Base-by-base conservation (phyloP, 2,888 invertebrate species). In the Pristionchus exspectatus region DNA sequence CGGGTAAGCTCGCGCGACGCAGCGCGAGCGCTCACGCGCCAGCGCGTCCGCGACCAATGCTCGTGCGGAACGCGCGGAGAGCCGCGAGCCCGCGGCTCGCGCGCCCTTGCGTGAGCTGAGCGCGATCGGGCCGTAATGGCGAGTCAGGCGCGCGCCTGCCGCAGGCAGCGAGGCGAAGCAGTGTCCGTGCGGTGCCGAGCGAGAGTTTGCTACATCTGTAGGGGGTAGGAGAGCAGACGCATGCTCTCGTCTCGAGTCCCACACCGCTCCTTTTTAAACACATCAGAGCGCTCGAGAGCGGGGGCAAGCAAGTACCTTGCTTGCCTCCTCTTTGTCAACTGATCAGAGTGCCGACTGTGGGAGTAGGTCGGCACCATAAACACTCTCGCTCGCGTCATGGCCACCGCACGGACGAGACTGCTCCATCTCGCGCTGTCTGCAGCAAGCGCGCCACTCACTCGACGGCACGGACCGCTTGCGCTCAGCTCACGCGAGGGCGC, bases 11-110 rank as follows among this genome's bases (percentile, higher is more conserved):
- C n/a, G 27, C 66, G 66, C 66, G 56, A 56, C 56, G 56, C 56
- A 56, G 56, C 56, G 56, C 56, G 18, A 56, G 56, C 56, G 66
- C 66, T 27, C 91, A 94, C n/a, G 95, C 14, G 96, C 96, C 90
- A 95, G 94, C 5, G 95, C 96, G 38, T 96, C 96, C 10, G 96
- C 12, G 95, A 95, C 87, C 96, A 96, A 91, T 96, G 96, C 92
- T 93, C 95, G 66, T 95, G 95, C 81, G 81, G 50, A 16, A 81
- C 12, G 63, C 1, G 50, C 24, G 16, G 95, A 95, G 33, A 30
- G 9, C 12, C 27, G 74, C 33, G 38, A 81, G 44, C 24, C 24
- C 30, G 24, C 21, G 38, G 24, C 21, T 24, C 24, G 44, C 81
- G 38, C 81, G 21, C 74, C 44, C 38, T 7, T 7, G 38, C 72